These are phyloP conservation scores for Coelinius sp. DNA, from an alignment of 2,888 invertebrate genomes.

Conservation along the genomic window DNA sequence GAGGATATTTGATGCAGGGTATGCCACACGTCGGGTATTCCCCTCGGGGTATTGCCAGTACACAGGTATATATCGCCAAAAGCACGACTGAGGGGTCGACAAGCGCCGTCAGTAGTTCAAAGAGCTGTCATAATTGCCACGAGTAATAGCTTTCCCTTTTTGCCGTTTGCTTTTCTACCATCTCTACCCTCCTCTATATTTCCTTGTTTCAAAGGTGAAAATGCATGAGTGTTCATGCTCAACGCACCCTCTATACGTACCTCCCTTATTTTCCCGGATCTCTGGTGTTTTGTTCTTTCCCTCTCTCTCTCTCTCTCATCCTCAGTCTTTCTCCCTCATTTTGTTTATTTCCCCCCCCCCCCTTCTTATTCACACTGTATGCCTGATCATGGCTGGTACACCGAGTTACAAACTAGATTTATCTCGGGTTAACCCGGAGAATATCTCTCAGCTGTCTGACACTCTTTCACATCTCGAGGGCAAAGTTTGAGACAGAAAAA, in stretches of 20 bases:
- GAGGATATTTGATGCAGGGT: conserved; percentile 23
- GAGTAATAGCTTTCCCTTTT: conserved; percentile 52
- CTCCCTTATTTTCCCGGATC: neutral
- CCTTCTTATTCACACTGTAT: conserved; percentile 35
- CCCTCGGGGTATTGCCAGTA: conserved; percentile 25
- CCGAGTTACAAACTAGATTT: conserved; percentile 59
- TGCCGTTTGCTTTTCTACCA: conserved; percentile 42
- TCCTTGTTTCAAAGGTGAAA: conserved; percentile 17
- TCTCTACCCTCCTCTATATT: conserved; percentile 11
- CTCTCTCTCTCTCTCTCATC: conserved; percentile 2
- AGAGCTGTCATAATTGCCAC: conserved; percentile 57
- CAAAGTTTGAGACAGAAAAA: conserved; percentile 17
- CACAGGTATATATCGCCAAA: conserved; percentile 13
- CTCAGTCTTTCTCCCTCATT: neutral
- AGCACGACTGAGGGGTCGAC: conserved; percentile 30
- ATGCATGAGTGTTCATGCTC: conserved; percentile 13
- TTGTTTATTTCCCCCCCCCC: conserved; percentile 33
- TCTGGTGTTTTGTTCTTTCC: conserved; percentile 6
- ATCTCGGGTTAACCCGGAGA: conserved; percentile 35
- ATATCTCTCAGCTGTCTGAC: conserved; percentile 22
- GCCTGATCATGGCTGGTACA: conserved; percentile 43
- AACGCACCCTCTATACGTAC: neutral
- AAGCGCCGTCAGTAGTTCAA: conserved; percentile 46
- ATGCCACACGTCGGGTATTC: conserved; percentile 42
- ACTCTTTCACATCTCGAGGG: neutral